A percentile compares a stretch with the other conserved stretches of the same genome.
Evolutionary conservation across 1,140 invertebrate genomes (phyloP).

Genomic region (Drosophila biarmipes): DNA sequence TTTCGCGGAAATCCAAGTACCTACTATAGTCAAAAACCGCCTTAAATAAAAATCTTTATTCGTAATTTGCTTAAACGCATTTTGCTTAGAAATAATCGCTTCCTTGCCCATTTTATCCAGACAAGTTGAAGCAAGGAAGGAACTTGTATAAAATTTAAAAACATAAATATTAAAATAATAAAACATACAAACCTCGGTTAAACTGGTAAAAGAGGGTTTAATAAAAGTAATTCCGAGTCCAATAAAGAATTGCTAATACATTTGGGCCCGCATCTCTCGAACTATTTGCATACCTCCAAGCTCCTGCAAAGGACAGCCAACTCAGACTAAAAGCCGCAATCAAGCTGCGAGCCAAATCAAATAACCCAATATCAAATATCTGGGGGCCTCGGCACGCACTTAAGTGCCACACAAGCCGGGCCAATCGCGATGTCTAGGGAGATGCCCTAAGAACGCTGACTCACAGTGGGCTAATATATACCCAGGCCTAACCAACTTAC

Average conservation of each 20-base stretch:
- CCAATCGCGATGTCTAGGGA: constrained; percentile 8
- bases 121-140: too few species aligned
- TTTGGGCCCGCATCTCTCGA: not conserved
- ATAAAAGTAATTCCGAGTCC: not conserved
- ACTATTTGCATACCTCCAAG: constrained; percentile 3
- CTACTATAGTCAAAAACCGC: too few species aligned
- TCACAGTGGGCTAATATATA: not conserved
- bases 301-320: constrained; percentile 3
- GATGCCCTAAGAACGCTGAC: constrained; percentile 5
- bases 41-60: too few species aligned
- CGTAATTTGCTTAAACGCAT: too few species aligned
- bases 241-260: constrained; percentile 1
- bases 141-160: not conserved
- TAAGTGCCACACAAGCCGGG: constrained; percentile 52
- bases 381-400: constrained; percentile 55
- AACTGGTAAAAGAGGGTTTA: too few species aligned
- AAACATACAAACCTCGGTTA: too few species aligned
- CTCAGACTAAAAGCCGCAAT: constrained; percentile 23
- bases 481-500: too few species aligned
- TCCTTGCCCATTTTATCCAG: too few species aligned
- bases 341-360: constrained; percentile 51
- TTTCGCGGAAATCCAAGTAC: too few species aligned
- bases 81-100: too few species aligned
- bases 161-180: too few species aligned
- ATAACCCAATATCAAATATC: constrained; percentile 59